Evolutionary conservation across 2,888 invertebrate genomes (phyloP), one percentile per base, ranked within the genome.

Genomic region (Mesorhabditis belari): DNA sequence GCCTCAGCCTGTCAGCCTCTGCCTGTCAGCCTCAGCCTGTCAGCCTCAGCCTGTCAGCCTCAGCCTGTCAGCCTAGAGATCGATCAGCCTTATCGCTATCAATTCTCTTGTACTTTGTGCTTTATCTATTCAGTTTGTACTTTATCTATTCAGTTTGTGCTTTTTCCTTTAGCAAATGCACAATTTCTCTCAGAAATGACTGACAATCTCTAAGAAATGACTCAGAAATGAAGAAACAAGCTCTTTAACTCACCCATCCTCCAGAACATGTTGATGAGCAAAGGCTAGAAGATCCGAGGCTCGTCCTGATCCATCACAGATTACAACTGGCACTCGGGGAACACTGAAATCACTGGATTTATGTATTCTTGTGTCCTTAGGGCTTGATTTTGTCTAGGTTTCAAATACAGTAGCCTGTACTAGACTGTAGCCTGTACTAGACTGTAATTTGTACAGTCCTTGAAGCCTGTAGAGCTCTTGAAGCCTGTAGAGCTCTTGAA

Each of bases 251-350:
- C n/a, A 74, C 76, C 77, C 77, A 58, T 77, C 65, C 9, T 77
- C 79, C 23, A 73, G 70, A 28, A 81, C 29, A 68, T 86, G 91
- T 89, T 91, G 91, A 85, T 92, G 91, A 75, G 91, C 90, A 83
- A 92, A 92, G 66, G 93, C 91, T 67, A 94, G 88, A 74, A 94
- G 87, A 84, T 94, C 93, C 23, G 96, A 94, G 2, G 95, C 94
- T 71, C 95, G 86, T 26, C 96, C 96, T 70, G 93, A 94, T 57
- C 96, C 79, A 60, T 78, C 80, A 63, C 79, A 80, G 25, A 80
- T 71, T 5, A 80, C 76, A 12, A 96, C 94, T 0, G 96, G 96
- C 25, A 96, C 93, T 17, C 66, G 63, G 52, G 73, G 73, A 17
- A 69, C 65, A 57, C 68, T 70, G 51, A 53, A 64, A 54, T 50